phyloP scores from a whole-genome alignment of 2,888 invertebrate genomes.

The Globia sparganii region DNA sequence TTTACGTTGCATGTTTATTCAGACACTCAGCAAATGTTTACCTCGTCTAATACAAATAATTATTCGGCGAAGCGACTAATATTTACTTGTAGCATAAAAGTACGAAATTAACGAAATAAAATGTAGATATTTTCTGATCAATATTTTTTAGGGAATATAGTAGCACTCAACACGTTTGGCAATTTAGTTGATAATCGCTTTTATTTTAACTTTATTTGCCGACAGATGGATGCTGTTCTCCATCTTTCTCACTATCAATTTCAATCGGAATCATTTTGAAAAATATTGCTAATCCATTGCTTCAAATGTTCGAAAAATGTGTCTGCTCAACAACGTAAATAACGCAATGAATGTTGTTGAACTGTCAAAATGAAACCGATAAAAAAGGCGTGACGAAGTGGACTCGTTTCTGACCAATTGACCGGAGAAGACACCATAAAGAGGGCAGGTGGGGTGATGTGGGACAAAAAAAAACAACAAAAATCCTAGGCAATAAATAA shows the following conservation, averaged over 20 bases:
- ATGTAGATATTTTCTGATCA: not conserved
- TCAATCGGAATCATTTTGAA: too few relatives aligned
- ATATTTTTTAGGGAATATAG: not conserved
- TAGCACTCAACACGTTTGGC: not conserved
- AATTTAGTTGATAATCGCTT: not conserved
- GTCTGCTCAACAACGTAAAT: too few relatives aligned
- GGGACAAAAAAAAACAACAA: too few relatives aligned
- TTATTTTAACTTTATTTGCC: not conserved
- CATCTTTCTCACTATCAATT: not conserved
- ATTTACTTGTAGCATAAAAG: not conserved
- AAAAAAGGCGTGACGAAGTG: too few relatives aligned
- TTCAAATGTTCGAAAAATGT: too few relatives aligned
- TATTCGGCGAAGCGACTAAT: not conserved
- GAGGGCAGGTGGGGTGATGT: too few relatives aligned
- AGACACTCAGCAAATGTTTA: constrained; percentile 32
- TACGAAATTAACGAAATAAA: not conserved
- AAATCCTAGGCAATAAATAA: too few relatives aligned
- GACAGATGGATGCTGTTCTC: not conserved
- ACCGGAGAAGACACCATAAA: too few relatives aligned
- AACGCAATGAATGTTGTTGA: too few relatives aligned
- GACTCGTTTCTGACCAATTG: too few relatives aligned
- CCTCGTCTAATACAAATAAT: constrained; percentile 3
- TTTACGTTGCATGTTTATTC: constrained; percentile 22
- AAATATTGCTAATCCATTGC: too few relatives aligned
- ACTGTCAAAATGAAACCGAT: too few relatives aligned